Percentiles rank a stretch among this genome's conserved stretches.
Evolutionary conservation across 2,797 vertebrate genomes (phyloP).

Genomic region (Champsocephalus esox): DNA sequence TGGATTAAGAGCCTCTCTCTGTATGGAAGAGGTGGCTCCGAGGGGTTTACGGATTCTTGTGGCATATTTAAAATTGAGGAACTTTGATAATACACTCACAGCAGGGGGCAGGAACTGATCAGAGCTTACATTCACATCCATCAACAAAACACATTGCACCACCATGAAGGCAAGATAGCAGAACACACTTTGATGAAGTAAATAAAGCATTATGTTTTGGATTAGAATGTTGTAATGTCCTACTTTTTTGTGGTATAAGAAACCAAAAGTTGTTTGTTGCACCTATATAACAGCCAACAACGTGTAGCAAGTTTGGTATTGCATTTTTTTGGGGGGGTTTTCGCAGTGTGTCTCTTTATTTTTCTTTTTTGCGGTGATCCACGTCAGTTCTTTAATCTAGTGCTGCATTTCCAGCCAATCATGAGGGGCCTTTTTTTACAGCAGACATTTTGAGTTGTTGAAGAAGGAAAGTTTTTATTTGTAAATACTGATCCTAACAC

Average conservation of each 20-base stretch:
- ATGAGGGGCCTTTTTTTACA: neutral
- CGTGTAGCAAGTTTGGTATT: neutral
- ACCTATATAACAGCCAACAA: neutral
- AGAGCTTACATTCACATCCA: too few relatives aligned
- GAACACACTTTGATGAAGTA: neutral
- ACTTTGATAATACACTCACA: neutral
- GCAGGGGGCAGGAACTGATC: too few relatives aligned
- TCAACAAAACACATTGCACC: neutral
- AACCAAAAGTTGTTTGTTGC: neutral
- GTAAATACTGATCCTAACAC: too few relatives aligned
- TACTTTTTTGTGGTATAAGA: neutral
- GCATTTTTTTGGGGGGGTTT: neutral
- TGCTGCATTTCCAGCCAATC: slow-evolving; percentile 5
- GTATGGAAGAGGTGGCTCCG: neutral
- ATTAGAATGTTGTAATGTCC: neutral
- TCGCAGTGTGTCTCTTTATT: neutral
- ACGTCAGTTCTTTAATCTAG: slow-evolving; percentile 19
- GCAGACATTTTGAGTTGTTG: neutral
- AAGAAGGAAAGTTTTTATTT: neutral
- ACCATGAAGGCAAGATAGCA: neutral
- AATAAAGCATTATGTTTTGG: too few relatives aligned
- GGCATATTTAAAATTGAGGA: neutral
- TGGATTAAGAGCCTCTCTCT: slow-evolving; percentile 6
- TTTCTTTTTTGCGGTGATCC: slow-evolving; percentile 13
- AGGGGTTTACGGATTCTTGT: neutral